phyloP scores from a whole-genome alignment of 2,888 invertebrate species.

The Cyclophora albipunctata region DNA sequence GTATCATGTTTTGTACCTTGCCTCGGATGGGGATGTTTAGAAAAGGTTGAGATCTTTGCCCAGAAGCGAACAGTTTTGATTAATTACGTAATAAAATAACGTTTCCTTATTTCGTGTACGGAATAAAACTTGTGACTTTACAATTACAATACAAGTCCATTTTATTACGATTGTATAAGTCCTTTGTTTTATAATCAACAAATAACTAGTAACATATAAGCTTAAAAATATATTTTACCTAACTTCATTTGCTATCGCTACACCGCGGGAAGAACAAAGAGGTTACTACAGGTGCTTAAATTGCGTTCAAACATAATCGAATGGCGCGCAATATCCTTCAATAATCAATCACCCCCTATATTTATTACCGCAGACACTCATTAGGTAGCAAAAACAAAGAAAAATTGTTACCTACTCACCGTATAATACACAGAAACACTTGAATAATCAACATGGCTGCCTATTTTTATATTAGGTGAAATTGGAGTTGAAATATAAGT shows the following conservation, averaged over 20 bases:
- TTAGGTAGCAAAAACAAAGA: conserved; percentile 2
- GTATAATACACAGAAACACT: no score
- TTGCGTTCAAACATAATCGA: conserved; percentile 58
- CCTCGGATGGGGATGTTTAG: neutral
- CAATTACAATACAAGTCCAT: neutral
- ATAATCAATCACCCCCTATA: conserved; percentile 23
- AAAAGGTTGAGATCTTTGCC: no score
- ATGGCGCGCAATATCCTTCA: conserved; percentile 27
- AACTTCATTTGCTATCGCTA: no score
- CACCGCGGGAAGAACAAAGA: conserved; percentile 45
- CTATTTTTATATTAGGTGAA: no score
- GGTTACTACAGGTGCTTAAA: conserved; percentile 60
- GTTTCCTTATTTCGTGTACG: neutral
- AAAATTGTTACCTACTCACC: neutral
- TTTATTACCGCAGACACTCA: conserved; percentile 10
- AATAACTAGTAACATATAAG: no score
- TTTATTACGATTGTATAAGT: no score
- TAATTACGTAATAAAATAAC: neutral
- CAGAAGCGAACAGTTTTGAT: no score
- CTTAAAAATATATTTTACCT: no score
- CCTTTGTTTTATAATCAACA: no score
- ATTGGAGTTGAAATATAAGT: no score
- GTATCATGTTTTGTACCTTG: neutral
- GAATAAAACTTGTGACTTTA: neutral
- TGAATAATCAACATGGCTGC: no score